A percentile compares a stretch with the other conserved stretches of the same genome.
Conservation (phyloP, 1,140 invertebrate species). For the Bombus sylvicola region DNA sequence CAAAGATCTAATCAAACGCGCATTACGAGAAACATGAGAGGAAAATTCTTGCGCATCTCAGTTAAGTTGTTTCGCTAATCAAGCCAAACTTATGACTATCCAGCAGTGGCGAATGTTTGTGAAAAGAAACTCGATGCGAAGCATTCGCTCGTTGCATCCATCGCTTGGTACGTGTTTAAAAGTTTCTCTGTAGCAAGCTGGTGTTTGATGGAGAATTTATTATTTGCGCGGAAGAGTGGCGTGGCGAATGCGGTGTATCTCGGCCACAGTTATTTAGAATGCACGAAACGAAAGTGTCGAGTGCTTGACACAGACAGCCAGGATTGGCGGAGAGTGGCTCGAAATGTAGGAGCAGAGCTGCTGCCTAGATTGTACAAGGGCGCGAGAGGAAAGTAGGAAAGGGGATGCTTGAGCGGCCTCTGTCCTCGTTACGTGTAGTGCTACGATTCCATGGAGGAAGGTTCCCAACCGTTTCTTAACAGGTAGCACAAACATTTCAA, state of each 20-base stretch:
- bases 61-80: no score
- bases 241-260: not conserved
- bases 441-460: conserved; percentile 37
- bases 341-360: conserved; percentile 1
- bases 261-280: conserved; percentile 60
- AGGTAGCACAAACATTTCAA: conserved; percentile 64
- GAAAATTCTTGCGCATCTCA: no score
- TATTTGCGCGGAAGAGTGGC: not conserved
- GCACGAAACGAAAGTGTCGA: conserved; percentile 62
- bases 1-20: no score
- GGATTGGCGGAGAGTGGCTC: conserved; percentile 48
- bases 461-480: conserved; percentile 55
- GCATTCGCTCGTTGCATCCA: not conserved
- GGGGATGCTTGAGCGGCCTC: conserved; percentile 48
- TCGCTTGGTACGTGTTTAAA: not conserved
- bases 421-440: conserved; percentile 67
- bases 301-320: conserved; percentile 59
- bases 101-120: no score
- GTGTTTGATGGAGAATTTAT: conserved; percentile 8
- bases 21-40: no score
- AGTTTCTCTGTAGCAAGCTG: not conserved
- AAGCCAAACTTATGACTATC: no score
- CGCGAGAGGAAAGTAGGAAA: conserved; percentile 31
- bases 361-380: conserved; percentile 41
- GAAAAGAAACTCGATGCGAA: no score